Percentiles rank a stretch among this genome's conserved stretches.
These are phyloP conservation scores for Chloroceryle aenea DNA, from an alignment of 2,113 vertebrate species.

Conservation along the genomic window DNA sequence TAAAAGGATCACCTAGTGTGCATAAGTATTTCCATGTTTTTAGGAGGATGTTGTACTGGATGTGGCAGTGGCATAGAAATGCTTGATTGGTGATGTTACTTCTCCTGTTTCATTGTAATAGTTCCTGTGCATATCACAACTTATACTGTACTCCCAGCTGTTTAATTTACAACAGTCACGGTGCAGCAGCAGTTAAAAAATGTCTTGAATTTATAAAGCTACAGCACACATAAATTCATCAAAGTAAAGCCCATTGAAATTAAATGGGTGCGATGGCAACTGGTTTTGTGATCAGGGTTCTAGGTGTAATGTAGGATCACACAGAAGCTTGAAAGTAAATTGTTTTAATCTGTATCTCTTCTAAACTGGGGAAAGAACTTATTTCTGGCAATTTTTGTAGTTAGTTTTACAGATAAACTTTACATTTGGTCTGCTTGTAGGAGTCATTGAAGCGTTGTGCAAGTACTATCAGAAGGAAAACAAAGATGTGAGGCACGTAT, in stretches of 20 bases:
- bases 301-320: background rate
- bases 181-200: background rate
- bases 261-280: background rate
- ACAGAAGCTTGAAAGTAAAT: background rate
- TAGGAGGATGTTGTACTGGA: background rate
- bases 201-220: background rate
- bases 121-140: background rate
- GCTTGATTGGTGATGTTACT: background rate
- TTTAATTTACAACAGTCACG: background rate
- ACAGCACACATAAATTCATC: background rate
- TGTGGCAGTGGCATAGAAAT: background rate
- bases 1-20: background rate
- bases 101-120: background rate
- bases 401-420: background rate
- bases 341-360: background rate
- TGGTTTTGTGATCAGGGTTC: background rate
- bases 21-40: background rate
- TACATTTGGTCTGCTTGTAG: slow-evolving; percentile 58
- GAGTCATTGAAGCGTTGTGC: slow-evolving; percentile 80
- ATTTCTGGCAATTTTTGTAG: background rate
- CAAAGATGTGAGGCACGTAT: slow-evolving; percentile 82
- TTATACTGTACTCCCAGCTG: background rate
- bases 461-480: slow-evolving; percentile 82
- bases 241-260: background rate
- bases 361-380: background rate